phyloP scores from a whole-genome alignment of 2,113 vertebrate genomes.

The Bubo bubo region DNA sequence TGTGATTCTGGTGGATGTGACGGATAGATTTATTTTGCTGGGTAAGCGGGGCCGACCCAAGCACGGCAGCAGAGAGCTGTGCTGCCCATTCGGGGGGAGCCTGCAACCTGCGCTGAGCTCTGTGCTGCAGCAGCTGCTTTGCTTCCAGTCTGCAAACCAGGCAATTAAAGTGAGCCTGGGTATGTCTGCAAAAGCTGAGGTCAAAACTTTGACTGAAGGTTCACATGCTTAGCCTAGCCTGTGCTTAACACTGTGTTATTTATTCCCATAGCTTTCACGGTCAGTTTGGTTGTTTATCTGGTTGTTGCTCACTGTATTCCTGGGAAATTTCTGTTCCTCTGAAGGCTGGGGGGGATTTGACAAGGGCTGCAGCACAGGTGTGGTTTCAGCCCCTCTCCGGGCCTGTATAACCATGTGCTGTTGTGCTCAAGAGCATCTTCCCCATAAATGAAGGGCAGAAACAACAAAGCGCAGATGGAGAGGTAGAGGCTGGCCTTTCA shows the following conservation, averaged over 20 bases:
- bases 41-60: rapidly evolving
- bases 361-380: background rate
- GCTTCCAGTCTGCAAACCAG: background rate
- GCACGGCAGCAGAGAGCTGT: background rate
- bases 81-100: background rate
- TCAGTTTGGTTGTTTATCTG: slow-evolving; percentile 32
- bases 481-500: background rate
- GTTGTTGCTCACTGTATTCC: background rate
- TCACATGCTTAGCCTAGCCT: slow-evolving; percentile 32
- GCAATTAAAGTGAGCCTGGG: background rate
- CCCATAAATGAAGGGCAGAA: background rate
- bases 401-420: background rate
- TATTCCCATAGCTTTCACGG: slow-evolving; percentile 43
- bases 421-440: background rate
- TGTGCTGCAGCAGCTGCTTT: background rate
- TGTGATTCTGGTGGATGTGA: background rate
- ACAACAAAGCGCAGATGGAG: rapidly evolving
- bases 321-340: background rate
- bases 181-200: slow-evolving; percentile 14
- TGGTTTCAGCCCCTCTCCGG: background rate
- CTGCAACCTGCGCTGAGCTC: background rate
- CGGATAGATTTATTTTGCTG: background rate
- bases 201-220: slow-evolving; percentile 58
- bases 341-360: background rate
- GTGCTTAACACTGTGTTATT: slow-evolving; percentile 53